Evolutionary conservation across 1,140 invertebrate genomes (phyloP).

Genomic region (Heliconius eleuchia): DNA sequence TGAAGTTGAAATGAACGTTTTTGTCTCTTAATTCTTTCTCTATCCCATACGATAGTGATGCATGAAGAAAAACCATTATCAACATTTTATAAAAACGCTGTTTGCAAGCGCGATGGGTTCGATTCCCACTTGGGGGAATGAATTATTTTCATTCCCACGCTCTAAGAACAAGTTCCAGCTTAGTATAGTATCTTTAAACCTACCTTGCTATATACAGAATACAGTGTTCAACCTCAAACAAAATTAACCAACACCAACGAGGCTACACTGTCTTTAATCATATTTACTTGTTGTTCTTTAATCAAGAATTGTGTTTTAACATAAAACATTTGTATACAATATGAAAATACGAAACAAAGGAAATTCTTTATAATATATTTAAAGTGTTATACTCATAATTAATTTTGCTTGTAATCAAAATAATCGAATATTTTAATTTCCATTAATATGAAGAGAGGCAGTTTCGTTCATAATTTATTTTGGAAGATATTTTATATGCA

Average conservation of each 20-base stretch:
- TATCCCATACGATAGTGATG: no score
- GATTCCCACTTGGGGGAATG: no score
- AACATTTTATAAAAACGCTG: no score
- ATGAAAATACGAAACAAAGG: not conserved
- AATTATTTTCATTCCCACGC: no score
- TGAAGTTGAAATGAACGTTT: no score
- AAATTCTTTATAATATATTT: constrained; percentile 1
- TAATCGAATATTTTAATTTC: constrained; percentile 12
- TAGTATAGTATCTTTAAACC: no score
- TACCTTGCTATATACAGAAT: not conserved
- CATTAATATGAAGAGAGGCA: not conserved
- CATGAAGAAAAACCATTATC: no score
- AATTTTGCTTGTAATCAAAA: constrained; percentile 11
- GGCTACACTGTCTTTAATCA: not conserved
- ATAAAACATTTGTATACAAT: not conserved
- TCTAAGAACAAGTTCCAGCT: no score
- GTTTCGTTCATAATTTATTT: constrained; percentile 2
- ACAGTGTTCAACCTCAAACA: not conserved
- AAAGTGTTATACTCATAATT: constrained; percentile 6
- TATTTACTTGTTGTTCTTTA: not conserved
- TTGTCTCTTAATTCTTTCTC: no score
- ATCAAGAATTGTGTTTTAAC: not conserved
- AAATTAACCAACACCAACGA: not conserved
- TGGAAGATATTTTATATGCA: not conserved
- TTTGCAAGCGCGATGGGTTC: no score